Evolutionary conservation across 2,113 vertebrate genomes (phyloP).

Genomic region (Strix aluco): DNA sequence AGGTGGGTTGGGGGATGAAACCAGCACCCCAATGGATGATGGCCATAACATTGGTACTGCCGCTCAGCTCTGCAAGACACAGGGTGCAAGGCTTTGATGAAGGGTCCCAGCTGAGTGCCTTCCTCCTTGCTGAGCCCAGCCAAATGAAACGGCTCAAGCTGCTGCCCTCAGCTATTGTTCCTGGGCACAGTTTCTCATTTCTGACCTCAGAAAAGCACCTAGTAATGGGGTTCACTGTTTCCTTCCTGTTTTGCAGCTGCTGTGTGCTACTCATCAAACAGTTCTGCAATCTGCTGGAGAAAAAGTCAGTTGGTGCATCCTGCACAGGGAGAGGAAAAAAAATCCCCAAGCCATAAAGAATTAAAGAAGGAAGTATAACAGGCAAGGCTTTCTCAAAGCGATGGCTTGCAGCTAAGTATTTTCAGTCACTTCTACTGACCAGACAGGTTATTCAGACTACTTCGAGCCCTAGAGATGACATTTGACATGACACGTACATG

Average conservation of each 20-base stretch:
- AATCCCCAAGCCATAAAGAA: conserved; percentile 10
- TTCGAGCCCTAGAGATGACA: conserved; percentile 59
- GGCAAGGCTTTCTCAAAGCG: neutral
- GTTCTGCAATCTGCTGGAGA: accelerated
- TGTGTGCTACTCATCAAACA: neutral
- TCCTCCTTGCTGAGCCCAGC: neutral
- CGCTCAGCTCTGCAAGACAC: accelerated
- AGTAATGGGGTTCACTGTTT: neutral
- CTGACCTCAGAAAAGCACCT: neutral
- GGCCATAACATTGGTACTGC: accelerated
- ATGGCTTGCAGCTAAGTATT: conserved; percentile 45
- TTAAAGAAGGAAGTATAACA: conserved; percentile 9
- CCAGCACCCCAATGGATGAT: accelerated
- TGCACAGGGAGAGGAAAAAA: neutral
- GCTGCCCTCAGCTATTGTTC: neutral
- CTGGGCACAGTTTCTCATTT: neutral
- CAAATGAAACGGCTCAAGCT: neutral
- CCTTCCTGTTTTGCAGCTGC: neutral
- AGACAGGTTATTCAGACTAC: conserved; percentile 40
- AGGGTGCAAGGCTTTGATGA: accelerated
- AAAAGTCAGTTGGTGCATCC: neutral
- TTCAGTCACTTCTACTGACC: conserved; percentile 40
- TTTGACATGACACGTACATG: conserved; percentile 60
- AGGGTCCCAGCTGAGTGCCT: neutral
- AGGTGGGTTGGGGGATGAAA: neutral